phyloP scores from a whole-genome alignment of 2,888 invertebrate species.

The Eubasilissa splendida region DNA sequence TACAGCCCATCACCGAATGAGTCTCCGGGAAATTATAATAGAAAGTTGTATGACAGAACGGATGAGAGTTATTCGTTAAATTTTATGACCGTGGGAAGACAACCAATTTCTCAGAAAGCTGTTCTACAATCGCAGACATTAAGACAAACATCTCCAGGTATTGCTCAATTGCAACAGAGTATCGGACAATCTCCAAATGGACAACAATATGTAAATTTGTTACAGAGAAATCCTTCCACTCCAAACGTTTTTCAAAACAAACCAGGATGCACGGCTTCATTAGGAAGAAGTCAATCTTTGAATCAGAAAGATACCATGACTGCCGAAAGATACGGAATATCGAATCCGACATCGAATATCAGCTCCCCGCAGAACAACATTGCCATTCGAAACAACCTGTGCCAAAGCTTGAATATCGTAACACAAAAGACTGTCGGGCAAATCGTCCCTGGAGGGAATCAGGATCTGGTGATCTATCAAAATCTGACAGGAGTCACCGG shows the following conservation, averaged over 20 bases:
- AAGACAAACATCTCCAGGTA: constrained; percentile 49
- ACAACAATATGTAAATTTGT: constrained; percentile 41
- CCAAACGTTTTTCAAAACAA: constrained; percentile 61
- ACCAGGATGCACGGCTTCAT: constrained; percentile 69
- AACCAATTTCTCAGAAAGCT: constrained; percentile 47
- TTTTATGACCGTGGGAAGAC: constrained; percentile 59
- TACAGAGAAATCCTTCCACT: constrained; percentile 38
- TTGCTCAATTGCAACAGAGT: constrained; percentile 50
- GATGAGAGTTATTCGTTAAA: constrained; percentile 63
- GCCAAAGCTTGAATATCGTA: constrained; percentile 73
- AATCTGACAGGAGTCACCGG: constrained; percentile 59
- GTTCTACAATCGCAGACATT: constrained; percentile 44
- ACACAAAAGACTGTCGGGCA: constrained; percentile 72
- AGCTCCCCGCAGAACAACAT: constrained; percentile 39
- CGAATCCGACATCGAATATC: constrained; percentile 61
- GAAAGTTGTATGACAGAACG: constrained; percentile 60
- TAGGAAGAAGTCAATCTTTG: constrained; percentile 62
- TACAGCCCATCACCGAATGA: constrained; percentile 69
- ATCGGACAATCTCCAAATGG: constrained; percentile 28
- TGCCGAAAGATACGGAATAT: constrained; percentile 63
- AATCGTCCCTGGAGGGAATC: constrained; percentile 69
- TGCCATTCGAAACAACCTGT: constrained; percentile 64
- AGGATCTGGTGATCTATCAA: constrained; percentile 70
- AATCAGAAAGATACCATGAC: constrained; percentile 67
- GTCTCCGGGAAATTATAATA: constrained; percentile 66